Conservation (phyloP, 23 tunicate species). For the Halocynthia roretzi region DNA sequence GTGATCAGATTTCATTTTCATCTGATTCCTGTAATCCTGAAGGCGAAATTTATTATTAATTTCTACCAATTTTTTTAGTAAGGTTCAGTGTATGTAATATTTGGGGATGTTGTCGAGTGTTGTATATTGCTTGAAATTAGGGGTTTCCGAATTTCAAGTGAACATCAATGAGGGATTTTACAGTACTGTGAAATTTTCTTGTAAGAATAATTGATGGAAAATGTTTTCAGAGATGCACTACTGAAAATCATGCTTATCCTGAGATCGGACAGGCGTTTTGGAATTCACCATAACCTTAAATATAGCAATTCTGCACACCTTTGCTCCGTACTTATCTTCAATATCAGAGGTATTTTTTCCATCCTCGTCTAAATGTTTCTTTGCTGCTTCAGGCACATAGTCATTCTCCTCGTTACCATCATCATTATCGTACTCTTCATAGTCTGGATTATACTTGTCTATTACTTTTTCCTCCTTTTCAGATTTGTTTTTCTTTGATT, state of each 20-base stretch:
- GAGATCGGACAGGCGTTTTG: neutral
- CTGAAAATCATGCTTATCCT: neutral
- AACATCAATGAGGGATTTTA: no score
- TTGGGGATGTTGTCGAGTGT: neutral
- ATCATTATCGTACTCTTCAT: constrained; percentile 39
- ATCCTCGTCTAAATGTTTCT: constrained; percentile 32
- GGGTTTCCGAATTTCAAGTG: no score
- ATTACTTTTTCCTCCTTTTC: neutral
- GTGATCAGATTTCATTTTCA: constrained; percentile 78
- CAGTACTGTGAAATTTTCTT: no score
- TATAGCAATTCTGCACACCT: constrained; percentile 1
- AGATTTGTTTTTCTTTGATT: constrained; percentile 5
- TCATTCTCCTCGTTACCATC: constrained; percentile 3
- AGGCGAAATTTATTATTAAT: neutral
- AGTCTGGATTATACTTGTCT: constrained; percentile 13
- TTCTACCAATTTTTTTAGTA: no score
- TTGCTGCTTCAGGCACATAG: constrained; percentile 64
- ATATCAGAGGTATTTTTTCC: constrained; percentile 20
- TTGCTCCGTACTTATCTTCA: constrained; percentile 72
- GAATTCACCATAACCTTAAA: neutral
- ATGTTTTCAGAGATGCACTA: neutral
- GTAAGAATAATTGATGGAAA: no score
- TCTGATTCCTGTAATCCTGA: constrained; percentile 58
- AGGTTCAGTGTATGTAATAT: neutral
- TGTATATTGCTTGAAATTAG: no score